A percentile compares a stretch with the other conserved stretches of the same genome.
phyloP scores from a whole-genome alignment of 2,113 vertebrate genomes.

The Orientallactaga bullata region DNA sequence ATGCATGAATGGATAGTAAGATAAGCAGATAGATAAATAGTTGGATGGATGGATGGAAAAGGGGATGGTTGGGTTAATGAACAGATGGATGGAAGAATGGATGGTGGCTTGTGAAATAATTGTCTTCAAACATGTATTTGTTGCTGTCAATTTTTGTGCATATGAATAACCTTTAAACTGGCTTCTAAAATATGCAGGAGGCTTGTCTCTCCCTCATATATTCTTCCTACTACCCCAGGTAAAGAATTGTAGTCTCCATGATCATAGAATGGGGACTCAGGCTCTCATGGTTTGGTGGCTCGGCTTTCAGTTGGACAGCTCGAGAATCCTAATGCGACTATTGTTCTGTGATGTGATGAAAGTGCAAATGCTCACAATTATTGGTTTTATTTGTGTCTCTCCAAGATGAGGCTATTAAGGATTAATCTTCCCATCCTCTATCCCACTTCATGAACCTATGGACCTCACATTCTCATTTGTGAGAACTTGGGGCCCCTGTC shows the following conservation, averaged over 20 bases:
- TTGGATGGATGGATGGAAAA: too few species aligned
- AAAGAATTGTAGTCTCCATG: neutral
- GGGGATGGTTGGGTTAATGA: too few species aligned
- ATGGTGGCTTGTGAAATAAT: neutral
- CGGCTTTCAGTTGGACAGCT: neutral
- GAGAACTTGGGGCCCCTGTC: neutral
- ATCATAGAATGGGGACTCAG: neutral
- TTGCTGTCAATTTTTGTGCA: neutral
- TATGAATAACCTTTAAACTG: neutral
- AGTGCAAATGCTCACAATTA: neutral
- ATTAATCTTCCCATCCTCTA: neutral
- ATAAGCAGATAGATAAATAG: too few species aligned
- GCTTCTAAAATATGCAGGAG: constrained; percentile 23
- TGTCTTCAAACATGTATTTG: neutral
- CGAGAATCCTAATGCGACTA: neutral
- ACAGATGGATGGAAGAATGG: too few species aligned
- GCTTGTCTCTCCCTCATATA: neutral
- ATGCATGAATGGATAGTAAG: too few species aligned
- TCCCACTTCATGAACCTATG: neutral
- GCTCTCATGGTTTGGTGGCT: neutral
- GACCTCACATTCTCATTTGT: neutral
- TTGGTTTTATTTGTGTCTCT: constrained; percentile 11
- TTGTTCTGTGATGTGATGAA: neutral
- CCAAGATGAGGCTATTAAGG: neutral
- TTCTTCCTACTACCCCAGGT: neutral